Evolutionary conservation across 2,888 invertebrate genomes (phyloP).

Genomic region (Xanthia icteritia): DNA sequence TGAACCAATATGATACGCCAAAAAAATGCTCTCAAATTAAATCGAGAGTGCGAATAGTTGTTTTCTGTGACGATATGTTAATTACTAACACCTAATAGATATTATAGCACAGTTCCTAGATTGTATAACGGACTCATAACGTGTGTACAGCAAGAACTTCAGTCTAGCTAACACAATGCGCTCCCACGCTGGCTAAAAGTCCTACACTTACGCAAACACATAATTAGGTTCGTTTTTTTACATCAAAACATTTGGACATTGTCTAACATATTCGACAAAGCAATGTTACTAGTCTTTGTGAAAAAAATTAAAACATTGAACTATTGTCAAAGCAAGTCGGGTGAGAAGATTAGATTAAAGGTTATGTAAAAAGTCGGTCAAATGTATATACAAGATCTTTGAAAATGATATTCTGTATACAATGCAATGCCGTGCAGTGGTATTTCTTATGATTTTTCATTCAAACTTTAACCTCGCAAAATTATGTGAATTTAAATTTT

Average conservation of each 20-base stretch:
- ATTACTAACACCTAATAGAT: conserved; percentile 63
- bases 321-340: conserved; percentile 69
- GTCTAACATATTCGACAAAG: conserved; percentile 78
- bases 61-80: conserved; percentile 56
- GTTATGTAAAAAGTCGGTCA: conserved; percentile 69
- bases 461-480: conserved; percentile 49
- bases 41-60: conserved; percentile 20
- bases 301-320: conserved; percentile 72
- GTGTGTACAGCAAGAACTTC: conserved; percentile 75
- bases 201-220: conserved; percentile 83
- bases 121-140: conserved; percentile 82
- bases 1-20: conserved; percentile 22
- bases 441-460: conserved; percentile 54
- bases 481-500: conserved; percentile 32
- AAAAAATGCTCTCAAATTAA: conserved; percentile 29
- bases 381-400: conserved; percentile 67
- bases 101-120: conserved; percentile 77
- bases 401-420: conserved; percentile 59
- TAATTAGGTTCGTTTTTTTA: conserved; percentile 81
- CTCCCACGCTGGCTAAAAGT: conserved; percentile 75
- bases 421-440: conserved; percentile 64
- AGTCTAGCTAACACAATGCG: conserved; percentile 71
- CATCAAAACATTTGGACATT: conserved; percentile 79
- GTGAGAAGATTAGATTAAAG: conserved; percentile 69
- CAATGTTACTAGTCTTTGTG: conserved; percentile 74